These are phyloP conservation scores for Apostichopus leukothele DNA, from an alignment of 53 echinoderm and acorn worm species.

Conservation along the genomic window DNA sequence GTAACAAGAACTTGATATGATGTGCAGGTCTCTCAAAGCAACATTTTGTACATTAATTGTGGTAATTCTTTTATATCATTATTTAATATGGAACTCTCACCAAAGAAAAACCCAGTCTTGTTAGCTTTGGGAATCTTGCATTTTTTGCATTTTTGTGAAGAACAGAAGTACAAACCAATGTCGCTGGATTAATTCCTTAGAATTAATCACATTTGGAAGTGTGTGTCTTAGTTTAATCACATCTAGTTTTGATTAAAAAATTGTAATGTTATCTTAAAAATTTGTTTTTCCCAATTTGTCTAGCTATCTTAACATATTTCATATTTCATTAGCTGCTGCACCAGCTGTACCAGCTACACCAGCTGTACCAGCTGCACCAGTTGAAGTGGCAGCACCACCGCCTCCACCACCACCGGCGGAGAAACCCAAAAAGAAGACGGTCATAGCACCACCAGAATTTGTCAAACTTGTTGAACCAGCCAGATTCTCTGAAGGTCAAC, in stretches of 20 bases:
- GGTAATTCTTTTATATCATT: too few relatives aligned
- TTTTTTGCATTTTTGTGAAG: too few relatives aligned
- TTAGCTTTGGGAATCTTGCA: too few relatives aligned
- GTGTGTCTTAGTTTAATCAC: too few relatives aligned
- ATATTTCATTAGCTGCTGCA: background rate
- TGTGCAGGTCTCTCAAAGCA: too few relatives aligned
- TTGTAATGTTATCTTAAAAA: background rate
- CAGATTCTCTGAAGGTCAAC: slow-evolving; percentile 73
- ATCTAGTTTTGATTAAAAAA: background rate
- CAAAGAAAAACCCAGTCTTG: too few relatives aligned
- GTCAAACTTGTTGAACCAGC: slow-evolving; percentile 65
- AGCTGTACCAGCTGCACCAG: background rate
- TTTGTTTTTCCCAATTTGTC: background rate
- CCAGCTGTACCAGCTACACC: slow-evolving; percentile 42
- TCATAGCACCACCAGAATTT: slow-evolving; percentile 70
- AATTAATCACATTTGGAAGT: too few relatives aligned
- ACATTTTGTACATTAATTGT: too few relatives aligned
- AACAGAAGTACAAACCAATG: too few relatives aligned
- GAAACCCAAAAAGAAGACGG: slow-evolving; percentile 35
- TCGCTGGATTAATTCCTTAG: too few relatives aligned
- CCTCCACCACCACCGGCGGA: slow-evolving; percentile 16
- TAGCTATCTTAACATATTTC: background rate
- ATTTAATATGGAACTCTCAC: too few relatives aligned
- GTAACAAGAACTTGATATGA: background rate
- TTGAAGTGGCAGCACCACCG: background rate